These are phyloP conservation scores for Agrotis puta DNA, from an alignment of 2,888 invertebrate species.

Conservation along the genomic window DNA sequence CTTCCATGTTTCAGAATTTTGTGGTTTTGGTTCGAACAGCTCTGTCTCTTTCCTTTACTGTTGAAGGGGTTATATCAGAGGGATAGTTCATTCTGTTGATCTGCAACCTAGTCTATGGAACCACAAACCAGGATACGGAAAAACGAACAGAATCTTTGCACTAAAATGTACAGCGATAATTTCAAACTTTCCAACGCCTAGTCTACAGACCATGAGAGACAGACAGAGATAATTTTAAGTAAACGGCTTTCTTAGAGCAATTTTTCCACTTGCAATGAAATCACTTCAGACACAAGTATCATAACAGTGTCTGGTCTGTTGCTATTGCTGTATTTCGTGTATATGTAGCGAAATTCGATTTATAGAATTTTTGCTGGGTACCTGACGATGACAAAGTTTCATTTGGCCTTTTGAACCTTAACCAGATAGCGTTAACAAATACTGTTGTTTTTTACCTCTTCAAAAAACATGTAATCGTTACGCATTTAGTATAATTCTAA, in stretches of 20 bases:
- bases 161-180: conserved; percentile 4
- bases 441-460: background rate
- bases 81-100: background rate
- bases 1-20: conserved; percentile 18
- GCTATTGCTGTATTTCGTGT: background rate
- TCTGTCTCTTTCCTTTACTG: conserved; percentile 12
- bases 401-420: too few relatives aligned
- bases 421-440: background rate
- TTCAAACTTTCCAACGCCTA: conserved; percentile 29
- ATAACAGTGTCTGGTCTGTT: background rate
- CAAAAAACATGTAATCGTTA: conserved; percentile 29
- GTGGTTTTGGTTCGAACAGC: conserved; percentile 5
- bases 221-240: conserved; percentile 41
- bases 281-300: background rate
- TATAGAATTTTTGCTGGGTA: background rate
- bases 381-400: too few relatives aligned
- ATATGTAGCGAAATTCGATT: background rate
- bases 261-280: conserved; percentile 12
- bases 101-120: background rate
- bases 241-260: conserved; percentile 28
- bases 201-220: conserved; percentile 13
- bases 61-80: conserved; percentile 2
- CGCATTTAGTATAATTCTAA: conserved; percentile 39
- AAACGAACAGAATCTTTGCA: background rate
- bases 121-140: background rate